These are phyloP conservation scores for Acrossocheilus wenchowensis DNA, from an alignment of 2,797 vertebrate genomes.

Conservation along the genomic window DNA sequence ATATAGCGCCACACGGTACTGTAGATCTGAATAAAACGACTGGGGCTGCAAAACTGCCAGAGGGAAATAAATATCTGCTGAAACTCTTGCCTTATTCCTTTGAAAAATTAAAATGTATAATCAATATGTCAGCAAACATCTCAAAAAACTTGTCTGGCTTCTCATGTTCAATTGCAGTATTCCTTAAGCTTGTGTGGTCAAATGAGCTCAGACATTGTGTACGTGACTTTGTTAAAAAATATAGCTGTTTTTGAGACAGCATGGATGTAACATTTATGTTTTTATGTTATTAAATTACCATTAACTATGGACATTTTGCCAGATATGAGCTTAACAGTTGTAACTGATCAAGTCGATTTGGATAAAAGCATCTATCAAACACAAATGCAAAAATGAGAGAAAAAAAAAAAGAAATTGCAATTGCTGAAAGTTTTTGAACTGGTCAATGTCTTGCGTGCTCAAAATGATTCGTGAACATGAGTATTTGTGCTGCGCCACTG, in stretches of 20 bases:
- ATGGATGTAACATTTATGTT: background rate
- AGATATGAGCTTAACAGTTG: background rate
- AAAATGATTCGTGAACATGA: background rate
- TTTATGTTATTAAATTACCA: background rate
- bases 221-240: background rate
- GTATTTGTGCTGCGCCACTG: constrained; percentile 6
- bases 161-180: background rate
- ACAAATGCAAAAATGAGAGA: background rate
- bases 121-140: background rate
- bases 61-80: constrained; percentile 45
- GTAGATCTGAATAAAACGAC: constrained; percentile 28
- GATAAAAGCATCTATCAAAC: background rate
- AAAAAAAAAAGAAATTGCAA: background rate
- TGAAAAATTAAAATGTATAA: constrained; percentile 28
- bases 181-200: constrained; percentile 10
- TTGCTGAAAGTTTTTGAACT: background rate
- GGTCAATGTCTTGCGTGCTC: background rate
- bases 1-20: constrained; percentile 13
- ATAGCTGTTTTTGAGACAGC: background rate
- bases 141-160: background rate
- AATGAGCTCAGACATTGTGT: constrained; percentile 7
- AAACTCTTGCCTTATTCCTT: constrained; percentile 19
- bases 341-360: background rate
- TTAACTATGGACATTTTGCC: background rate
- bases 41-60: constrained; percentile 27